These are phyloP conservation scores for Rhineura floridana DNA, from an alignment of 2,113 vertebrate species.

Conservation along the genomic window DNA sequence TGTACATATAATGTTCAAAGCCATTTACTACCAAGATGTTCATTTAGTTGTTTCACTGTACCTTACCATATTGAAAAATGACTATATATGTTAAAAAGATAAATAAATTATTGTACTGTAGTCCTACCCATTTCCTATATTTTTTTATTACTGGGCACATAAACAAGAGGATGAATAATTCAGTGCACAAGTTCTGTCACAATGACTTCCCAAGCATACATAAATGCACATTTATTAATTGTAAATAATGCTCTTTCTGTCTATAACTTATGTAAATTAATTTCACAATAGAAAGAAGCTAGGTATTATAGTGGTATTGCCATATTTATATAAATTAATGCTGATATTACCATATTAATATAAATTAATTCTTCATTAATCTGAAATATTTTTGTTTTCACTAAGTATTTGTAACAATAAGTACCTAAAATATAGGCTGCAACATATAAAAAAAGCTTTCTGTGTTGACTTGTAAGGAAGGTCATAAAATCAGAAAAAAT, in stretches of 20 bases:
- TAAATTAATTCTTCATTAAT: conserved; percentile 10
- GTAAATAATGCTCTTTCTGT: conserved; percentile 44
- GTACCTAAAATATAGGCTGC: background rate
- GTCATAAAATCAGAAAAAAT: background rate
- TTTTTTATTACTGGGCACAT: conserved; percentile 42
- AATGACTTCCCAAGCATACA: background rate
- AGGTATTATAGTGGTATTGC: conserved; percentile 14
- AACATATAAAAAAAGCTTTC: background rate
- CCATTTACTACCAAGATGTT: conserved; percentile 40
- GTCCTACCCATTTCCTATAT: conserved; percentile 39
- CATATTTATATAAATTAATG: background rate
- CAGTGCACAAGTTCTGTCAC: background rate
- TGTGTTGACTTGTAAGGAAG: too few relatives aligned
- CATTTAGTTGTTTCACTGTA: conserved; percentile 53
- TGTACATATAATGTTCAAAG: conserved; percentile 36
- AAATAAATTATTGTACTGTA: conserved; percentile 38
- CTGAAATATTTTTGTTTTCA: background rate
- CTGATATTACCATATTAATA: background rate
- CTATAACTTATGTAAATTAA: conserved; percentile 61
- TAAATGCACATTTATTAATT: conserved; percentile 18
- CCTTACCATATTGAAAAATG: conserved; percentile 49
- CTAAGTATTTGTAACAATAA: background rate
- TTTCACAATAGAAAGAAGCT: conserved; percentile 54
- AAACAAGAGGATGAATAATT: background rate
- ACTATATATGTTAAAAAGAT: conserved; percentile 45